Percentiles rank a stretch among this genome's conserved stretches.
Conservation (phyloP, 1,140 invertebrate species). For the Octopus bimaculoides region DNA sequence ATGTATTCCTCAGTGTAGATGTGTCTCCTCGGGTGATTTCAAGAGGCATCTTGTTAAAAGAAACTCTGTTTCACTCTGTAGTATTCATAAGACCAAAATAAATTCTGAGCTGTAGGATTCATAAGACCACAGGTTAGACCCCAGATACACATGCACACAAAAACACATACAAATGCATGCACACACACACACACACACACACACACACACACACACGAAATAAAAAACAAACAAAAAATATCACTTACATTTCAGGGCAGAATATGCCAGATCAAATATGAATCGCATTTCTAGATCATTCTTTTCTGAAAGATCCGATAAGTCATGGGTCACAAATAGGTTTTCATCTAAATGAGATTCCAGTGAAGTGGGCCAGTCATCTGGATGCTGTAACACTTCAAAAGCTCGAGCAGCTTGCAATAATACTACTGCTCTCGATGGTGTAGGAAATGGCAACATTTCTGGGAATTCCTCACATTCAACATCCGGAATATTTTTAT, state of each 20-base stretch:
- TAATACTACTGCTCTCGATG: not conserved
- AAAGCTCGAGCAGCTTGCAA: not conserved
- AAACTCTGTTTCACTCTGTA: too few relatives aligned
- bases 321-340: not conserved
- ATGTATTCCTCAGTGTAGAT: too few relatives aligned
- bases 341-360: not conserved
- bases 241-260: not conserved
- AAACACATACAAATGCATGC: not conserved
- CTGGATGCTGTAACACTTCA: not conserved
- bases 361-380: not conserved
- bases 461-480: too few relatives aligned
- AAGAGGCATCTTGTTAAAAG: too few relatives aligned
- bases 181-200: not conserved
- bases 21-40: too few relatives aligned
- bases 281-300: not conserved
- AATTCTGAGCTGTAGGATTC: too few relatives aligned
- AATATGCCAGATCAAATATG: conserved; percentile 1
- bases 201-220: not conserved
- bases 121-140: too few relatives aligned
- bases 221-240: not conserved
- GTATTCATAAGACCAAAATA: too few relatives aligned
- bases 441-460: not conserved
- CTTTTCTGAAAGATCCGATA: not conserved
- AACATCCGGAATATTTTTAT: too few relatives aligned
- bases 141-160: not conserved